Conservation (phyloP, 1,140 invertebrate genomes). For the Geopemphigus sp. region DNA sequence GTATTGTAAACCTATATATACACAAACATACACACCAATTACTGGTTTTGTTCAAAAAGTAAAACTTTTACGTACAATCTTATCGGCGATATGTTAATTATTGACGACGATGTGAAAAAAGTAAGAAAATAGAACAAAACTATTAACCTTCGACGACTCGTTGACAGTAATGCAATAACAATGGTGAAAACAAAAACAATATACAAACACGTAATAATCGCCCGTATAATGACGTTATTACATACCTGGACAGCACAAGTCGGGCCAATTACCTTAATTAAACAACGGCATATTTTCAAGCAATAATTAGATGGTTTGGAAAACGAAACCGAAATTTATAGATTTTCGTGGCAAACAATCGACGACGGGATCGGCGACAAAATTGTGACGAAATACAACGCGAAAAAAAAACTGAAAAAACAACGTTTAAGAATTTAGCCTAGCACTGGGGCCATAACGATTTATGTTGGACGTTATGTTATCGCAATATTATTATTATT, state of each 20-base stretch:
- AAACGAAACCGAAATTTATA: too few species aligned
- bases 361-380: neutral
- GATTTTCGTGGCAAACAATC: neutral
- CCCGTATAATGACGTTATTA: neutral
- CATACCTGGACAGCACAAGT: constrained; percentile 7
- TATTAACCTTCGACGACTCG: constrained; percentile 7
- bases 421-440: too few species aligned
- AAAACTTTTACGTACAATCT: neutral
- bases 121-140: neutral
- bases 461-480: too few species aligned
- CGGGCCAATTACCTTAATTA: neutral
- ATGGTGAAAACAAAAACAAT: neutral
- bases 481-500: neutral
- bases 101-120: neutral
- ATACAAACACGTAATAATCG: neutral
- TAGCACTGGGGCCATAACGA: too few species aligned
- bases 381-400: neutral
- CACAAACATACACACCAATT: too few species aligned
- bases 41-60: too few species aligned
- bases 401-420: neutral
- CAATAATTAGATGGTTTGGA: neutral
- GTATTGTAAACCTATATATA: too few species aligned
- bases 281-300: constrained; percentile 1
- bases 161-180: neutral
- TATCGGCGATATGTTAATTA: neutral